Evolutionary conservation across 2,888 invertebrate genomes (phyloP), one percentile per base, ranked within the genome.

Genomic region (Lasioglossum pauxillum): DNA sequence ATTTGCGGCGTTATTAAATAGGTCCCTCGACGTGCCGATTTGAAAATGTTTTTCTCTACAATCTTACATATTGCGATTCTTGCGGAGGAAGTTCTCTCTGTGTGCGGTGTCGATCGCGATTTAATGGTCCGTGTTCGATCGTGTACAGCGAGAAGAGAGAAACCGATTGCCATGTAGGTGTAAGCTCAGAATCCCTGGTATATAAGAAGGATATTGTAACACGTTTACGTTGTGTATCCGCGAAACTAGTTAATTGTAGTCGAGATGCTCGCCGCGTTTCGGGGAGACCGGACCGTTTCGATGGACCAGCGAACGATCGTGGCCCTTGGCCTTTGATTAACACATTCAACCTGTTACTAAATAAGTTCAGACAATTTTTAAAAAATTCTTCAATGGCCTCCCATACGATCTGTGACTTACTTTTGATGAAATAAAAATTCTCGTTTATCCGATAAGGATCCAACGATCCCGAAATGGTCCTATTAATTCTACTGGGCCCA

Each of bases 221-320:
- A 64, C 69, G 69, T 69, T 69, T 38, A 69, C 41, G 69, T n/a
- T 35, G 69, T 38, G 19, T 38, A 23, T 19, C 38, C 38, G 35
- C 38, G 5, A 23, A 69, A 69, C 69, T 69, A 69, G 69, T 69
- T 69, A 69, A 69, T 69, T 69, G 41, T 69, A 69, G 41, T 23
- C 69, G 69, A 69, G 69, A 69, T 38, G n/a, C 38, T 27, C 38
- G 60, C 53, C 73, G 75, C 75, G 71, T 81, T 80, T 69, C 82
- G 76, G 69, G 73, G 38, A 69, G 23, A 69, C 23, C 41, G 69
- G n/a, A 38, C 35, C 38, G 41, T 41, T 19, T 38, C 69, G 41
- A 38, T 23, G 69, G 41, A 69, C 23, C 3, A 38, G 38, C 41
- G n/a, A 69, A 69, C 23, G 69, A 31, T 31, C 31, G 31, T 16